Percentiles rank a stretch among this genome's conserved stretches.
Conservation (phyloP, 2,797 vertebrate genomes). For the Syndactyla subalaris region DNA sequence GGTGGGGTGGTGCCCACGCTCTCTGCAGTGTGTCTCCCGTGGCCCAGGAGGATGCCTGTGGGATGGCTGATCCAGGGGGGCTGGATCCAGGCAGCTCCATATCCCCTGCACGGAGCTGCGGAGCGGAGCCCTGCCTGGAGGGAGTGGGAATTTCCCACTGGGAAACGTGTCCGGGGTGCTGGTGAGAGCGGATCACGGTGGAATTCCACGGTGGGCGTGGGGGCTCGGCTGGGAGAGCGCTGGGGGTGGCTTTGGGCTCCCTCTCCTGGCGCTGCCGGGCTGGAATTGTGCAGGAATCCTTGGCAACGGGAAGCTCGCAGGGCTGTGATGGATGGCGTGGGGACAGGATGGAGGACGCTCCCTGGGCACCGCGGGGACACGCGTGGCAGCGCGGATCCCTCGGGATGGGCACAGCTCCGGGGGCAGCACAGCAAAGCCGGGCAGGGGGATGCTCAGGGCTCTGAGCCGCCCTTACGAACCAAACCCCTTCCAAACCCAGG, state of each 20-base stretch:
- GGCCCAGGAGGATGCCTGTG: fast-evolving
- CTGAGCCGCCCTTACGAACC: not conserved
- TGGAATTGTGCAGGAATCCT: fast-evolving
- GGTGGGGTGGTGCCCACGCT: fast-evolving
- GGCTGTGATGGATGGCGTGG: fast-evolving
- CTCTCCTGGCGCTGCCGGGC: conserved; percentile 2
- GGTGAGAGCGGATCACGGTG: not conserved
- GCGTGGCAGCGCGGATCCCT: not conserved
- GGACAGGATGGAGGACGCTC: not conserved
- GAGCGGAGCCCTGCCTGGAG: not conserved
- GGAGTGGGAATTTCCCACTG: not conserved
- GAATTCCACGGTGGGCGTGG: not conserved
- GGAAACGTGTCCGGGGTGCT: not conserved
- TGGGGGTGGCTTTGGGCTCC: not conserved
- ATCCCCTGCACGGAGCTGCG: not conserved
- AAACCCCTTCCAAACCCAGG: not conserved
- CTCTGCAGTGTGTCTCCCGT: not conserved
- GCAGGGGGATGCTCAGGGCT: not conserved
- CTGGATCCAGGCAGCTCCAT: not conserved
- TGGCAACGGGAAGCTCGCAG: not conserved
- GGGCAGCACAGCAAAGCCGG: too few species aligned
- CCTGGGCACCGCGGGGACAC: not conserved
- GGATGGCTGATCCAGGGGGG: not conserved
- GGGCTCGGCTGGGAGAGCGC: not conserved
- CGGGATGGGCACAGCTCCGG: not conserved